These are phyloP conservation scores for Catharus fuscescens DNA, from an alignment of 2,113 vertebrate genomes.

Conservation along the genomic window DNA sequence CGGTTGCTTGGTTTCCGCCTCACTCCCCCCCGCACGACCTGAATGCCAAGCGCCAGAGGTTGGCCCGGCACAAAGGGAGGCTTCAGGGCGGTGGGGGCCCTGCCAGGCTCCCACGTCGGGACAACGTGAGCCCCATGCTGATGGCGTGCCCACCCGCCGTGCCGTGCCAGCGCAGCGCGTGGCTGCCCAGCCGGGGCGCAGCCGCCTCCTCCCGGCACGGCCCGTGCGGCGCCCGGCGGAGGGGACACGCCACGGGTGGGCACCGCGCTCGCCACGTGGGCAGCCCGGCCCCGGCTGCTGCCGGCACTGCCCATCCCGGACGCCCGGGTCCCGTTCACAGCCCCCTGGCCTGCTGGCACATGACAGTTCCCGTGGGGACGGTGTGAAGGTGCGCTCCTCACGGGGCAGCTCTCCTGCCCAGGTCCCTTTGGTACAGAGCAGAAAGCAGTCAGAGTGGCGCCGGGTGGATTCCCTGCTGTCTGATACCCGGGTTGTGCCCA, in stretches of 20 bases:
- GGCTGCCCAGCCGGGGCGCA: neutral
- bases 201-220: neutral
- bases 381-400: fast-evolving
- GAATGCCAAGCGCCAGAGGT: conserved; percentile 59
- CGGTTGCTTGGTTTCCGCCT: conserved; percentile 59
- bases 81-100: neutral
- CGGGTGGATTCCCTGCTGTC: conserved; percentile 32
- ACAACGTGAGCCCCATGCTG: conserved; percentile 50
- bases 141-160: neutral
- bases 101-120: conserved; percentile 38
- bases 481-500: neutral
- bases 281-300: neutral
- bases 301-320: fast-evolving
- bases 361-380: neutral
- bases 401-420: neutral
- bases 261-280: neutral
- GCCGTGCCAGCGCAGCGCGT: neutral
- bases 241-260: neutral
- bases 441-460: conserved; percentile 3
- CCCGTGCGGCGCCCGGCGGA: fast-evolving
- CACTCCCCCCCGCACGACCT: neutral
- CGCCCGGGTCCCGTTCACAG: fast-evolving
- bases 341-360: neutral
- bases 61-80: conserved; percentile 42
- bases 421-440: neutral